Conservation (phyloP, 2,113 vertebrate species). For the Crotalus tigris region DNA sequence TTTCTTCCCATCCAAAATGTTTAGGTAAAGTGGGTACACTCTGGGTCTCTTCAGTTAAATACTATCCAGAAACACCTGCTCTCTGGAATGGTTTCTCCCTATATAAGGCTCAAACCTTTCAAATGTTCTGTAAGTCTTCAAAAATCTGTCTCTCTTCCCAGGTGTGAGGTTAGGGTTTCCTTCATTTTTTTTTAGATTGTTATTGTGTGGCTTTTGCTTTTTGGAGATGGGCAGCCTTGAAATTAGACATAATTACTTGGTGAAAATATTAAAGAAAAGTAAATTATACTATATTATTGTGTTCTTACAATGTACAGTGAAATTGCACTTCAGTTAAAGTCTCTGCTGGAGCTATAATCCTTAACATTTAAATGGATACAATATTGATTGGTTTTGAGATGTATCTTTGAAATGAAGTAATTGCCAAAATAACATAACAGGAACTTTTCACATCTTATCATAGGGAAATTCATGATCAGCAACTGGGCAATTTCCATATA, state of each 20-base stretch:
- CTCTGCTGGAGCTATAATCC: neutral
- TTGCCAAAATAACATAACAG: neutral
- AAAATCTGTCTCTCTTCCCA: neutral
- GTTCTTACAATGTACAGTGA: neutral
- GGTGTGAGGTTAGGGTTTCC: neutral
- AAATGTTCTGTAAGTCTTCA: neutral
- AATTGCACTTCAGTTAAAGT: neutral
- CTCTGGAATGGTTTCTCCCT: neutral
- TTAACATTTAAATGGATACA: neutral
- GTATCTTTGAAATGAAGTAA: constrained; percentile 8
- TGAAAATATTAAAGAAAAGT: neutral
- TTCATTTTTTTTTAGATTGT: neutral
- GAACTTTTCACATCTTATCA: neutral
- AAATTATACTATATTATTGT: neutral
- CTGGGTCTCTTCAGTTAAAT: neutral
- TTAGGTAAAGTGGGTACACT: neutral
- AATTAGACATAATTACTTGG: neutral
- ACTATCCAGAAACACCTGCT: neutral
- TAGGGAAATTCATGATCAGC: neutral
- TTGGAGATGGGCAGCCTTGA: neutral
- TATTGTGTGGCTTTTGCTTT: neutral
- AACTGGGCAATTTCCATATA: neutral
- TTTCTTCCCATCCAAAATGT: neutral
- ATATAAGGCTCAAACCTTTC: too few species aligned
- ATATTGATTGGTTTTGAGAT: neutral